Evolutionary conservation across 1,140 invertebrate genomes (phyloP), one percentile per base, ranked within the genome.

Genomic region (Uloborus diversus): DNA sequence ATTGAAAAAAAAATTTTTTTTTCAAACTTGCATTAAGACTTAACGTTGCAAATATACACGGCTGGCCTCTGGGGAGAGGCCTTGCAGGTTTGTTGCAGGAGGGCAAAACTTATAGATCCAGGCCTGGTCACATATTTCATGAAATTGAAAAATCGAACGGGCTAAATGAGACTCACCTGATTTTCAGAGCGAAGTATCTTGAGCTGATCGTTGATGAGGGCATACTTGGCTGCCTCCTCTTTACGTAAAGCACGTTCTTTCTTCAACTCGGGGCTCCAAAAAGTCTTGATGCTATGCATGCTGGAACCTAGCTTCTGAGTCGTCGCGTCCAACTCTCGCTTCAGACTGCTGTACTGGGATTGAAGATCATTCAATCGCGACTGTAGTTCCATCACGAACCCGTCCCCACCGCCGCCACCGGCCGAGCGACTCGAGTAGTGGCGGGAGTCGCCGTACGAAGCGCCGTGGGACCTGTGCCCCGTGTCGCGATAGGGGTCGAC

Each of bases 201-300:
- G 56, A 99, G 91, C 88, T 99, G 96, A 89, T 99, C 96, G 86
- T 96, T 97, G 87, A 99, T 95, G 84, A 98, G 91, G 85, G 93
- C 94, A 90, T 97, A 98, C 87, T 98, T 98, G 84, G 96, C 95
- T 85, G 94, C 96, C 88, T 99, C 98, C 87, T 99, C 98, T 87
- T 99, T 99, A 66, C 97, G 89, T 59, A 99, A 86, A 14, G 96
- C 95, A 76, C 97, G 88, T 88, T 99, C 97, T 89, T 98, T 99
- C 88, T 99, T 99, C 84, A 99, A 89, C 87, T 99, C 98, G 0
- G 98, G 98, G 87, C 96, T 98, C 98, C 98, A 99, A 88, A 99
- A 99, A 13, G 97, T 99, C 88, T 99, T 99, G 86, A 99, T 99
- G 87, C 95, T 97, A 88, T 99, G 97, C 97, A 99, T 99, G 84